Evolutionary conservation across 2,888 invertebrate species (phyloP), one percentile per base, ranked within the genome.

Genomic region (Sisyra nigra): DNA sequence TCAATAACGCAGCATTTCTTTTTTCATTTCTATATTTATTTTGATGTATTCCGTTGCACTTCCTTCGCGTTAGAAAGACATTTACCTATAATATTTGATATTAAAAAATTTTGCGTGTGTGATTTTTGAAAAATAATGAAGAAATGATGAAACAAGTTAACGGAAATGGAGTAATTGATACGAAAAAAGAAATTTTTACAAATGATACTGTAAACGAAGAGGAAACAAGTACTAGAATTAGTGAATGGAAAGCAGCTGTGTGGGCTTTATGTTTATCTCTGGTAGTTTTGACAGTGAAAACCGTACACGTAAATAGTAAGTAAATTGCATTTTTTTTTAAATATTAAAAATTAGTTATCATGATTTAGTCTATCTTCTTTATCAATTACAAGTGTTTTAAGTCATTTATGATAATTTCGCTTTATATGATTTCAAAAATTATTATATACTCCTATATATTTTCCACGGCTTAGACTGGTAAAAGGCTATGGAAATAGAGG

Each of bases 241-340:
- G 51, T 49, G 61, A 61, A 51, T 52, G 55, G 53, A 56, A 50
- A 50, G 51, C 58, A 36, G 59, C 56, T n/a, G 36, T 55, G 38
- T 52, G 50, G 45, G 61, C 59, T 33, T 48, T 59, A 36, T 46
- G 57, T 42, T 42, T 58, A 30, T 59, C 60, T 9, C 47, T 60
- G 10, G 32, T 53, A 37, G 51, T 62, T 36, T 50, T 61, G 34
- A 42, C 49, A 35, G 48, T 47, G 29, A 62, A 62, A 51, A 30
- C 58, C 37, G 54, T 53, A 34, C 49, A 46, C 30, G 49, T 45
- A 32, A 52, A 62, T 49, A 49, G 62, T 62, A 60, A 59, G 59
- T 58, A 53, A 18, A 17, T n/a, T 38, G 19, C n/a, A 24, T 24
- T 5, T 24, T 7, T 5, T 24, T 24, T 24, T 24, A 5, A 24